A percentile compares a stretch with the other conserved stretches of the same genome.
Conservation (phyloP, 2,797 vertebrate genomes). For the Poecilia gillii region DNA sequence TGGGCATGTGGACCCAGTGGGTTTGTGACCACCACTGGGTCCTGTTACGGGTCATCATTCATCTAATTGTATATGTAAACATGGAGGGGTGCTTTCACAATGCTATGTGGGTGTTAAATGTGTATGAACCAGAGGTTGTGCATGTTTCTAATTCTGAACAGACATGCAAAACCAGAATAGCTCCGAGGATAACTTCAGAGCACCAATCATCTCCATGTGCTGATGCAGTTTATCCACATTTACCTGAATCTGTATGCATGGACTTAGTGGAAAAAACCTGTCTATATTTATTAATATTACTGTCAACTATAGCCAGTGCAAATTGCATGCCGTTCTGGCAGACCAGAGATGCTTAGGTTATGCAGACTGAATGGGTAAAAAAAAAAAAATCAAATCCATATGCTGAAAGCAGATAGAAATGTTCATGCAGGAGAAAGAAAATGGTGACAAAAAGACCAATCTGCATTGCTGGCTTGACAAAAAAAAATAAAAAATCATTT, state of each 20-base stretch:
- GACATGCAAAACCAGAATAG: not conserved
- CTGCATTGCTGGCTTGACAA: not conserved
- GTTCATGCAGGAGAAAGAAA: not conserved
- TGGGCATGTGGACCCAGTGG: conserved; percentile 40
- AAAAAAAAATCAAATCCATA: not conserved
- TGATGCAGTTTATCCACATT: not conserved
- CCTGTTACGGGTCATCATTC: conserved; percentile 66
- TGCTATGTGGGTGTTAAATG: not conserved
- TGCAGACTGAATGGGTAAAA: not conserved
- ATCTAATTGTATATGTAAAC: conserved; percentile 69
- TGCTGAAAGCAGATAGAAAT: not conserved
- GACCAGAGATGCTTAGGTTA: not conserved
- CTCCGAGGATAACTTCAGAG: not conserved
- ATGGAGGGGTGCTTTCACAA: not conserved
- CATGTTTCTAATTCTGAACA: not conserved
- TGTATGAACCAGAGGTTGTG: not conserved
- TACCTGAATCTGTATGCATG: not conserved
- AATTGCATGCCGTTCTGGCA: not conserved
- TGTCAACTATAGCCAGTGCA: not conserved
- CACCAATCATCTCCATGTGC: not conserved
- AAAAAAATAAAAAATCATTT: not conserved
- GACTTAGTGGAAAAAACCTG: not conserved
- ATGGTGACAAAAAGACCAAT: not conserved
- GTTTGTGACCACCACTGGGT: conserved; percentile 69
- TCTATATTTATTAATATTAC: not conserved